These are phyloP conservation scores for Stegostoma tigrinum DNA, from an alignment of 2,113 vertebrate genomes.

Conservation along the genomic window DNA sequence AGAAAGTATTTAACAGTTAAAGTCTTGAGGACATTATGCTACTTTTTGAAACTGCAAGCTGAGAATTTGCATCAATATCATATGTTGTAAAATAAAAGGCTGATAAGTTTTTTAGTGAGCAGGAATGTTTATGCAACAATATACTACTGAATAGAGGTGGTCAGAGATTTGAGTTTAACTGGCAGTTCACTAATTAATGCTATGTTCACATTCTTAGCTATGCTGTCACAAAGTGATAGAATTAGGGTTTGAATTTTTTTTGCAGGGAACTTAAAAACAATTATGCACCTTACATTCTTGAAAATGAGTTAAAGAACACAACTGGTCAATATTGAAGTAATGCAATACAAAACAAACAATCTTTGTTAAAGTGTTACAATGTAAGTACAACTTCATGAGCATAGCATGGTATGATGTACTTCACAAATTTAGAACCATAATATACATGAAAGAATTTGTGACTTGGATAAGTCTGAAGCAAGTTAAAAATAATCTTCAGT, in stretches of 20 bases:
- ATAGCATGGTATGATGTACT: not conserved
- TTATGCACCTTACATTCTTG: not conserved
- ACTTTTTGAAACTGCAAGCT: not conserved
- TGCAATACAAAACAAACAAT: not conserved
- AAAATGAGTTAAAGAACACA: not conserved
- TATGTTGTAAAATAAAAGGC: not conserved
- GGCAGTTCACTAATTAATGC: not conserved
- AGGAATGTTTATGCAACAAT: not conserved
- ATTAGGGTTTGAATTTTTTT: not conserved
- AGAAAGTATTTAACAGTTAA: not conserved
- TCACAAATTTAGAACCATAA: conserved; percentile 1
- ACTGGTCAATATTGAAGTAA: not conserved
- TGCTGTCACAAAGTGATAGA: not conserved
- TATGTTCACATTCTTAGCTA: not conserved
- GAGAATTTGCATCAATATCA: not conserved
- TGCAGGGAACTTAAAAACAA: not conserved
- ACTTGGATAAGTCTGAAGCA: not conserved
- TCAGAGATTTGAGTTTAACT: not conserved
- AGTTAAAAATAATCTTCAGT: not conserved
- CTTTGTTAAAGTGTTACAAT: not conserved
- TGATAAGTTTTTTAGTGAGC: not conserved
- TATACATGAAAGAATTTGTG: not conserved
- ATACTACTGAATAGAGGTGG: no score
- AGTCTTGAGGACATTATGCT: not conserved
- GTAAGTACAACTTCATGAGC: not conserved